phyloP scores from a whole-genome alignment of 1,140 invertebrate genomes.

The Aphaenogaster rudis region DNA sequence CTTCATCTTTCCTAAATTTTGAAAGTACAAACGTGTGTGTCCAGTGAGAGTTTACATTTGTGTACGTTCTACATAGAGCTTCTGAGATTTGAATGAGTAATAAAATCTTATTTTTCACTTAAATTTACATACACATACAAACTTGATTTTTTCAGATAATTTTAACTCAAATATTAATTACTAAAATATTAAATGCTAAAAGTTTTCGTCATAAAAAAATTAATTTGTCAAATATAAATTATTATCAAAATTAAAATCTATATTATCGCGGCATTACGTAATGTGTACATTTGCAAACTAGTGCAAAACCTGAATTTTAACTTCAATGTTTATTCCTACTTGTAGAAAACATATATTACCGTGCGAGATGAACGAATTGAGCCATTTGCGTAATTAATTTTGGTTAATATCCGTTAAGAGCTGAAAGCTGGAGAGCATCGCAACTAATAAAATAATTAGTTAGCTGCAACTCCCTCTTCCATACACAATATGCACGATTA shows the following conservation, averaged over 20 bases:
- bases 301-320: constrained; percentile 11
- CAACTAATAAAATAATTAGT: constrained; percentile 55
- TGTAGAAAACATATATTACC: background rate
- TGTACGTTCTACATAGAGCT: background rate
- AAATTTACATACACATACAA: background rate
- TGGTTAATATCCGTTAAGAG: constrained; percentile 42
- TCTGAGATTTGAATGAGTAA: background rate
- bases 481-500: constrained; percentile 9
- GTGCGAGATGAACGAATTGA: background rate
- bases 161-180: constrained; percentile 9
- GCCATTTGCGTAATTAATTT: constrained; percentile 52
- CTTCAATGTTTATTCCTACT: background rate
- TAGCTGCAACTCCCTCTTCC: background rate
- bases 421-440: constrained; percentile 28
- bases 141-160: background rate
- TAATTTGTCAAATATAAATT: background rate
- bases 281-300: background rate
- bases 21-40: background rate
- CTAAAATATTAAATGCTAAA: background rate
- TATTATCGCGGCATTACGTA: background rate
- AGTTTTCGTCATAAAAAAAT: background rate
- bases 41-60: background rate
- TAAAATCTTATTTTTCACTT: background rate
- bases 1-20: background rate
- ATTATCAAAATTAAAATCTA: background rate